phyloP scores from a whole-genome alignment of 2,797 vertebrate genomes.

The Erethizon dorsatum region DNA sequence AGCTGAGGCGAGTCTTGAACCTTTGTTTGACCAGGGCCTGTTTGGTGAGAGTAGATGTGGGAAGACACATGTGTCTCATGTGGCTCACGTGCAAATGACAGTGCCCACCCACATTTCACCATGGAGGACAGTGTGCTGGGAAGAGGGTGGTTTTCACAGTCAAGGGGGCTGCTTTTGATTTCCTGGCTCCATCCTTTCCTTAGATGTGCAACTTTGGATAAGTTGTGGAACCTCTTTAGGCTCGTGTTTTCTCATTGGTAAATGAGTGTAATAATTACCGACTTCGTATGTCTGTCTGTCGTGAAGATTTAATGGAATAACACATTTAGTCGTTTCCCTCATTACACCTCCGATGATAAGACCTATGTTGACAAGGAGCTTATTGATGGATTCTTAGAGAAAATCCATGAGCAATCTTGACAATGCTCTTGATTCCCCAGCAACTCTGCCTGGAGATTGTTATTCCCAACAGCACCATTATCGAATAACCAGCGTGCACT shows the following conservation, averaged over 20 bases:
- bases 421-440: conserved; percentile 60
- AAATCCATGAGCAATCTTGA: conserved; percentile 28
- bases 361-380: not conserved
- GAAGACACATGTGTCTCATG: not conserved
- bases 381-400: not conserved
- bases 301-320: conserved; percentile 26
- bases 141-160: not conserved
- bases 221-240: not conserved
- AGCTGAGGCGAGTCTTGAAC: not conserved
- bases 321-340: not conserved
- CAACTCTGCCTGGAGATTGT: not conserved
- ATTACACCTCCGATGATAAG: not conserved
- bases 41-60: not conserved
- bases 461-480: not conserved
- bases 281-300: not conserved
- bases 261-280: not conserved
- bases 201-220: not conserved
- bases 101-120: not conserved
- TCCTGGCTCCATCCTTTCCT: not conserved
- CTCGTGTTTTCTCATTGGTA: not conserved
- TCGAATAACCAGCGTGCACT: not conserved
- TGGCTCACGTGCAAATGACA: not conserved
- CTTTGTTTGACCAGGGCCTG: not conserved
- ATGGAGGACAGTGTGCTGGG: not conserved
- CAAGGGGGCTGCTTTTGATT: not conserved